Conservation (phyloP, 2,113 vertebrate genomes). For the Pluvianellus socialis region DNA sequence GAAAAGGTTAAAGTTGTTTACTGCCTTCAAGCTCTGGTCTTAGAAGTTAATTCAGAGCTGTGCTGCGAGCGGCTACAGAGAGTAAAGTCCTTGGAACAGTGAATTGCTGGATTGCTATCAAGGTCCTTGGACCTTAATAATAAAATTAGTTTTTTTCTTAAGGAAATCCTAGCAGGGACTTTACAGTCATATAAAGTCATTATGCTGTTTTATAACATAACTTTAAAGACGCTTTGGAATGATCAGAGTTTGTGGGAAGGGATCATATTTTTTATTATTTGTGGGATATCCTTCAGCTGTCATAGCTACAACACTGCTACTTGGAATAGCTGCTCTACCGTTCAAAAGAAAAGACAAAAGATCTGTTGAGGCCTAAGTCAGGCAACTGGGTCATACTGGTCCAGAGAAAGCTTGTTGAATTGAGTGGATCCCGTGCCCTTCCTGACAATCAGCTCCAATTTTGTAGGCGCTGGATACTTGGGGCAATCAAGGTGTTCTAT, state of each 20-base stretch:
- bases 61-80: not conserved
- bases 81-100: not conserved
- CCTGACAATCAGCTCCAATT: not conserved
- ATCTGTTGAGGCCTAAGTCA: not conserved
- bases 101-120: constrained; percentile 34
- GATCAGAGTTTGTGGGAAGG: not conserved
- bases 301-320: not conserved
- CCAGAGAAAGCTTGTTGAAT: not conserved
- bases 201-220: not conserved
- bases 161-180: constrained; percentile 14
- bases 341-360: not conserved
- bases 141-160: constrained; percentile 31
- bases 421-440: not conserved
- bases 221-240: constrained; percentile 18
- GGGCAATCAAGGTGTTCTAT: not conserved
- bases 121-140: constrained; percentile 11
- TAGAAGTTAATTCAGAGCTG: constrained; percentile 46
- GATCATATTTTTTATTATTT: not conserved
- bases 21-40: constrained; percentile 12
- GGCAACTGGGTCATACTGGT: not conserved
- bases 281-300: constrained; percentile 16
- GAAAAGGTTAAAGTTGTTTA: constrained; percentile 42
- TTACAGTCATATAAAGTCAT: constrained; percentile 23
- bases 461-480: not conserved
- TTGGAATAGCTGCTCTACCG: not conserved